These are phyloP conservation scores for Ochropacha duplaris DNA, from an alignment of 2,888 invertebrate species.

Conservation along the genomic window DNA sequence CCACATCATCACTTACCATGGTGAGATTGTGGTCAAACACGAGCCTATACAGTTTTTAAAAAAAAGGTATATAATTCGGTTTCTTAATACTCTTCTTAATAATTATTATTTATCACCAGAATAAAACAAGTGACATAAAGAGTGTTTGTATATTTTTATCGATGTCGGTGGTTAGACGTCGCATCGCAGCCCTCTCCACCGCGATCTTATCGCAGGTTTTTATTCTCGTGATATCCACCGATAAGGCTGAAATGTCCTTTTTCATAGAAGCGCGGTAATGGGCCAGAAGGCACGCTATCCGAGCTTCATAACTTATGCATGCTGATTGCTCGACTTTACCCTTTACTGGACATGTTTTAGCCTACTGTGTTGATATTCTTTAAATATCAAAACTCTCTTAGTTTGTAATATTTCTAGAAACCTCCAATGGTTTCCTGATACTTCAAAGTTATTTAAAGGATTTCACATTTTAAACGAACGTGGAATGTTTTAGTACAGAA, in stretches of 20 bases:
- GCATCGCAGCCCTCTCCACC: conserved; percentile 25
- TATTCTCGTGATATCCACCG: conserved; percentile 81
- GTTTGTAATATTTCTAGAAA: conserved; percentile 9
- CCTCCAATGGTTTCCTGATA: too few species aligned
- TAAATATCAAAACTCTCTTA: conserved; percentile 14
- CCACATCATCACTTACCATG: too few species aligned
- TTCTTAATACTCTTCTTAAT: too few species aligned
- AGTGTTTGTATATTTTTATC: conserved; percentile 16
- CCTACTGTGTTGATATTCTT: conserved; percentile 25
- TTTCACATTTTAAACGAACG: too few species aligned
- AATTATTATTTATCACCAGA: too few species aligned
- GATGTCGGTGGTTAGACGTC: conserved; percentile 31
- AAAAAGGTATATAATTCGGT: too few species aligned
- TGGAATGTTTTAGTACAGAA: too few species aligned
- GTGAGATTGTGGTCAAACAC: too few species aligned
- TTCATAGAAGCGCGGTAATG: conserved; percentile 81
- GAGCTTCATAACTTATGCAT: conserved; percentile 77
- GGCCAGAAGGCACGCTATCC: conserved; percentile 73
- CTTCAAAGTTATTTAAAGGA: too few species aligned
- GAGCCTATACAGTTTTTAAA: too few species aligned
- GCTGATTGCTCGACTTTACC: conserved; percentile 75
- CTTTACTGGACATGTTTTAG: conserved; percentile 59
- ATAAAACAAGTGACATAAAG: too few species aligned
- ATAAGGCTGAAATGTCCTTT: conserved; percentile 81
- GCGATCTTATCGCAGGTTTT: conserved; percentile 78